Evolutionary conservation across 2,888 invertebrate genomes (phyloP), one percentile per base, ranked within the genome.

Genomic region (Brenthis ino): DNA sequence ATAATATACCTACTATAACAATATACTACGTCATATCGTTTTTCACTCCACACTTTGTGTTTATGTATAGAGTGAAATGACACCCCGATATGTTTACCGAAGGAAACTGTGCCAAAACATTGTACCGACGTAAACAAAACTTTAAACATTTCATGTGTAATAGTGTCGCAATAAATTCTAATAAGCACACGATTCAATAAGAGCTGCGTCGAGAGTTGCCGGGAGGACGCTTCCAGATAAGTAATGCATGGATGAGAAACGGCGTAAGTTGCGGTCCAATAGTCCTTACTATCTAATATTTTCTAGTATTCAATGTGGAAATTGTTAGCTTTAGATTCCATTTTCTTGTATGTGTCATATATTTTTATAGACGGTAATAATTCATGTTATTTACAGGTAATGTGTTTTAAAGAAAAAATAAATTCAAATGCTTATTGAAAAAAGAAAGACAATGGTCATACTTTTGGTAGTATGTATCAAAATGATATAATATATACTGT

Each of bases 101-200:
- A 8, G 11, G 16, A n/a, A n/a, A 33, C 33, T 13, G 37, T 63
- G 63, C 63, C 51, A 63, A 20, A 53, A 63, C 33, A 53, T 13
- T 20, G 53, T 14, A 63, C 50, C 33, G 33, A 61, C 28, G 28
- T 51, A 51, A 61, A 51, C 50, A 51, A 37, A 20, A 64, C 6
- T 24, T 57, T 33, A 47, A 58, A 51, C 48, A 48, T 64, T 64
- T 28, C 53, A 48, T 54, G 51, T 54, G 33, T 48, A 65, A 64
- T 57, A 65, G 58, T 60, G 55, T 56, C 53, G 55, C 58, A 47
- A 65, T 68, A 65, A 68, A 65, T 65, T 65, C 37, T 68, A 68
- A 65, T 60, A 65, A 55, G 54, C 58, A 47, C 58, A 50, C 58
- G 60, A 55, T 65, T 65, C 65, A 68, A 68, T 68, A 60, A 65